Base-by-base conservation (phyloP, 2,888 invertebrate species). In the Scaptomyza tumidula region DNA sequence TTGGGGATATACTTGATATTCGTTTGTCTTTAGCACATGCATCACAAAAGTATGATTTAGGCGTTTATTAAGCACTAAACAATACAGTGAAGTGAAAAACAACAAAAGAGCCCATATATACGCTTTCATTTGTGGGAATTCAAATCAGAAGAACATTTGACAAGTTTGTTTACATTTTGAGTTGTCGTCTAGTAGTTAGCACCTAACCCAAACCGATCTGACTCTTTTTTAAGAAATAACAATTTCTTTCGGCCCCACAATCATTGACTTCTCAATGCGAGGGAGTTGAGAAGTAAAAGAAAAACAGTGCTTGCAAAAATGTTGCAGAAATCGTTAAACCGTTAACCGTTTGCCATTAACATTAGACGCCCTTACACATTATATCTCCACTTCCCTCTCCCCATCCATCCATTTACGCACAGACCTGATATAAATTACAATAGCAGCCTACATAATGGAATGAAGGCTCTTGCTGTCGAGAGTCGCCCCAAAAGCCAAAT, bases 1-100 rank as follows among this genome's bases (percentile, higher is more conserved):
- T 41, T 67, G 66, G 44, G 71, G 68, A 63, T 10, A 41, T 41
- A 41, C 53, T 77, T 74, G 68, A 71, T 71, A 78, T 83, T 75
- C 88, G 78, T 88, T 85, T 85, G 84, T 88, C 85, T 88, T 85
- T 85, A 88, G 79, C 85, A 88, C 74, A 69, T 78, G 85, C 74
- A 76, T 88, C 86, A 86, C 83, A 86, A 85, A 85, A 70, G 76
- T 88, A 84, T 86, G 87, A 88, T 84, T 85, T 78, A 62, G 74
- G 73, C 86, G 88, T 83, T 85, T 88, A 85, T 85, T 85, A 88
- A 88, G 80, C 66, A 57, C 62, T 58, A 88, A 84, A 84, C 88
- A 86, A 84, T 84, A 49, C 24, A 16, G 27, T 10, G 3, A 39
- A 27, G 43, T 44, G 2, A 33, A 55, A 29, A 44, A 31, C 54